Percentiles rank a stretch among this genome's conserved stretches.
Evolutionary conservation across 2,797 vertebrate genomes (phyloP).

Genomic region (Hapalemur alaotrensis): DNA sequence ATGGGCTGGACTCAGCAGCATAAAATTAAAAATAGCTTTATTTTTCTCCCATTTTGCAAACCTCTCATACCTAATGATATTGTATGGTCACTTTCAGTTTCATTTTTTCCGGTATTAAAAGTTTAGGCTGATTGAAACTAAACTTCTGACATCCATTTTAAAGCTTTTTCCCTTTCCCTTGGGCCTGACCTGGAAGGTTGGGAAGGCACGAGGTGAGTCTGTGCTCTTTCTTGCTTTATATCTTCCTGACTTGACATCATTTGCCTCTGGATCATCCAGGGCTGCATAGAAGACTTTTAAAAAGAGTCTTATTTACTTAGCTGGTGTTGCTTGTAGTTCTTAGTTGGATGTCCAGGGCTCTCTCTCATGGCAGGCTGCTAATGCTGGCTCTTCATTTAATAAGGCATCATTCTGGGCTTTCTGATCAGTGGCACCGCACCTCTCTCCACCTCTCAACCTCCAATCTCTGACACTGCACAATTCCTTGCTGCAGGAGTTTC

Average conservation of each 20-base stretch:
- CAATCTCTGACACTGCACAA: neutral
- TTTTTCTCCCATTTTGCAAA: neutral
- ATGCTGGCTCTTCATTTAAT: neutral
- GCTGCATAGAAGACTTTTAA: neutral
- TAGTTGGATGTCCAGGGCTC: neutral
- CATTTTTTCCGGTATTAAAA: neutral
- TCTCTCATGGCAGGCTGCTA: neutral
- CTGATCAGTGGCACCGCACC: neutral
- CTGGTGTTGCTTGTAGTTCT: neutral
- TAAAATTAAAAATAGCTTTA: neutral
- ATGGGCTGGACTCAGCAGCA: neutral
- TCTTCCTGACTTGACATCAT: neutral
- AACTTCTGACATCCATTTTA: neutral
- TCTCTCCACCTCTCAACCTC: fast-evolving
- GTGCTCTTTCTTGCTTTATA: neutral
- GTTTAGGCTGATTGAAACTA: neutral
- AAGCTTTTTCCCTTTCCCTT: neutral
- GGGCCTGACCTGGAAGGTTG: neutral
- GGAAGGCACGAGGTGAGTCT: neutral
- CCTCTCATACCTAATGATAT: neutral
- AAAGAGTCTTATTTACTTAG: neutral
- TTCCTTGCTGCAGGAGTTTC: neutral
- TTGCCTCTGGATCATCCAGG: neutral
- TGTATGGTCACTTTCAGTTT: neutral
- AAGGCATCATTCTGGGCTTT: neutral